These are phyloP conservation scores for Caenorhabditis sp. DNA, from an alignment of 2,888 invertebrate species.

Conservation along the genomic window DNA sequence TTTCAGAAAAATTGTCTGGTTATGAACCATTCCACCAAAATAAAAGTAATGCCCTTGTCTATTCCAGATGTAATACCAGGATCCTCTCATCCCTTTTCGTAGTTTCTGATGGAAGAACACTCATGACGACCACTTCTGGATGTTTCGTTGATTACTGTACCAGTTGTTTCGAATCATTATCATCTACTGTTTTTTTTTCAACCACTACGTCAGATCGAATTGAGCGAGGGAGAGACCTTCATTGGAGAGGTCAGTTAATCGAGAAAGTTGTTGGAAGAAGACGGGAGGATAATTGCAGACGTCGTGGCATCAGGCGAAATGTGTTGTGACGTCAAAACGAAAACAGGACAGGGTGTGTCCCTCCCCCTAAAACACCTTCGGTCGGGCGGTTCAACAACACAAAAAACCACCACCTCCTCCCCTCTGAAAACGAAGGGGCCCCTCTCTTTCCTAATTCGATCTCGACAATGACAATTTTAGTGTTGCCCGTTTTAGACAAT, in stretches of 20 bases:
- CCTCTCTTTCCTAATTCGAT: conserved; percentile 38
- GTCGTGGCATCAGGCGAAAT: conserved; percentile 42
- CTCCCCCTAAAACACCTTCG: conserved; percentile 50
- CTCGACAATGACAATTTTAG: conserved; percentile 40
- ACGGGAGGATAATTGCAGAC: conserved; percentile 60
- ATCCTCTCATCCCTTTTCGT: too few relatives aligned
- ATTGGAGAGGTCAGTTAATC: conserved; percentile 26
- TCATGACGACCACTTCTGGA: background rate
- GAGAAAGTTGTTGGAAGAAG: conserved; percentile 36
- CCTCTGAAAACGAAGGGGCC: conserved; percentile 2
- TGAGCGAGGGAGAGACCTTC: conserved; percentile 29
- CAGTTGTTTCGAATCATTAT: conserved; percentile 13
- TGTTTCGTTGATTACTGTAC: conserved; percentile 21
- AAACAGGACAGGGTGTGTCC: conserved; percentile 64
- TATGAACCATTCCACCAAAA: too few relatives aligned
- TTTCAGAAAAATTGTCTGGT: too few relatives aligned
- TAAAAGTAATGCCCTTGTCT: too few relatives aligned
- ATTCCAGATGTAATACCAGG: too few relatives aligned
- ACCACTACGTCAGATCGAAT: conserved; percentile 34
- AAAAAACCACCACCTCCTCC: conserved; percentile 49
- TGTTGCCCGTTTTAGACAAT: conserved; percentile 40
- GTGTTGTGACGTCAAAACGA: conserved; percentile 49
- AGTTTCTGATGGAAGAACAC: background rate
- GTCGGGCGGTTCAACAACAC: conserved; percentile 55
- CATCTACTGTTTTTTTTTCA: background rate